These are phyloP conservation scores for Sycophila texana DNA, from an alignment of 2,888 invertebrate genomes.

Conservation along the genomic window DNA sequence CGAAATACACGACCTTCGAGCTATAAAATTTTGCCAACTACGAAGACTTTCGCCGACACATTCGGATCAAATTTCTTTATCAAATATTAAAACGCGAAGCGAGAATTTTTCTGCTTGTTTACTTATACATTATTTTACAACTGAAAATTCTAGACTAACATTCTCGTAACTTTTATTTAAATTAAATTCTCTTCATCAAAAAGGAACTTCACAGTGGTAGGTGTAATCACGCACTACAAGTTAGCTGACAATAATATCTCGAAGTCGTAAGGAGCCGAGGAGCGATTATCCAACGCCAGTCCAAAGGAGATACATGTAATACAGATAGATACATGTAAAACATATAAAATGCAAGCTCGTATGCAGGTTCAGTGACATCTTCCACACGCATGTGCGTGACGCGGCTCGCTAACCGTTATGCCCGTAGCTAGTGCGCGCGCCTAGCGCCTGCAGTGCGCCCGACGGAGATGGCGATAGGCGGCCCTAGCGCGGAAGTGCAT, in stretches of 20 bases:
- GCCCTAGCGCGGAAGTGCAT: constrained; percentile 61
- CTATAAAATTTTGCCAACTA: no score
- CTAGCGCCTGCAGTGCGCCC: constrained; percentile 60
- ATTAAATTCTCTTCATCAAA: not conserved
- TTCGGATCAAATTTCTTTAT: no score
- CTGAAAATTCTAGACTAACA: no score
- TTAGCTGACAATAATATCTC: no score
- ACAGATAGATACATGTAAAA: not conserved
- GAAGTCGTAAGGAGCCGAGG: no score
- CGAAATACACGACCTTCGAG: not conserved
- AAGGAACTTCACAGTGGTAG: not conserved
- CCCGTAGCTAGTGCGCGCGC: constrained; percentile 63
- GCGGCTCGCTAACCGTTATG: constrained; percentile 72
- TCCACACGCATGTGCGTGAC: constrained; percentile 73
- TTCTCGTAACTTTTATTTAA: no score
- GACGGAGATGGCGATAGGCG: not conserved
- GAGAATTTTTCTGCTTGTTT: no score
- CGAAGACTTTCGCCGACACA: no score
- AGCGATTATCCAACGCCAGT: no score
- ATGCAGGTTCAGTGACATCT: constrained; percentile 75
- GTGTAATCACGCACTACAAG: no score
- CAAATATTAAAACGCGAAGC: no score
- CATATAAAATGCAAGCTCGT: constrained; percentile 41
- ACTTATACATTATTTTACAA: no score
- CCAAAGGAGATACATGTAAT: not conserved